A percentile compares a stretch with the other conserved stretches of the same genome.
Conservation (phyloP, 2,888 invertebrate species). For the Sinelater perroti region DNA sequence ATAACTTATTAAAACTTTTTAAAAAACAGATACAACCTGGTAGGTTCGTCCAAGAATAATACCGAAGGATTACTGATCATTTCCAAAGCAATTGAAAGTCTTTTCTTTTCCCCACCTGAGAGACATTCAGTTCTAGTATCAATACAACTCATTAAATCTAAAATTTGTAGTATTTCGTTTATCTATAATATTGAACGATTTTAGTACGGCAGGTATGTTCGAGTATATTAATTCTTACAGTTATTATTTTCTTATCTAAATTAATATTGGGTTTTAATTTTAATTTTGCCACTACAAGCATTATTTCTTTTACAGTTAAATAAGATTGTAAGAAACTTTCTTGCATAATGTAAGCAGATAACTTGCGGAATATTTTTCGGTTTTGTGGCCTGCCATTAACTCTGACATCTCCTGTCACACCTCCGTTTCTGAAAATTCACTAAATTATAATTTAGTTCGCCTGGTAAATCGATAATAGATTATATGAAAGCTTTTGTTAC, state of each 20-base stretch:
- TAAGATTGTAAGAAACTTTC: constrained; percentile 76
- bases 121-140: constrained; percentile 72
- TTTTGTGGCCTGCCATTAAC: constrained; percentile 75
- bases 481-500: no score
- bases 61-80: constrained; percentile 84
- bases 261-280: constrained; percentile 72
- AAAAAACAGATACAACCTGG: constrained; percentile 67
- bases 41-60: constrained; percentile 84
- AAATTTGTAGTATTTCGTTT: constrained; percentile 75
- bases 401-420: constrained; percentile 72
- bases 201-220: no score
- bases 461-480: no score
- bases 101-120: constrained; percentile 81
- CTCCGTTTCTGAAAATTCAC: constrained; percentile 63
- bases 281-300: constrained; percentile 77
- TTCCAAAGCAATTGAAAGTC: constrained; percentile 79
- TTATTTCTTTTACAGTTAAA: constrained; percentile 77
- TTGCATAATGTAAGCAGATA: constrained; percentile 85
- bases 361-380: constrained; percentile 75
- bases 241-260: constrained; percentile 67
- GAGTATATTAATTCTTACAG: constrained; percentile 67
- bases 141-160: constrained; percentile 73
- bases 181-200: background rate
- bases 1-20: constrained; percentile 15
- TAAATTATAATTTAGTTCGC: no score